Evolutionary conservation across 2,888 invertebrate genomes (phyloP), one percentile per base, ranked within the genome.

Genomic region (Polyommatus icarus): DNA sequence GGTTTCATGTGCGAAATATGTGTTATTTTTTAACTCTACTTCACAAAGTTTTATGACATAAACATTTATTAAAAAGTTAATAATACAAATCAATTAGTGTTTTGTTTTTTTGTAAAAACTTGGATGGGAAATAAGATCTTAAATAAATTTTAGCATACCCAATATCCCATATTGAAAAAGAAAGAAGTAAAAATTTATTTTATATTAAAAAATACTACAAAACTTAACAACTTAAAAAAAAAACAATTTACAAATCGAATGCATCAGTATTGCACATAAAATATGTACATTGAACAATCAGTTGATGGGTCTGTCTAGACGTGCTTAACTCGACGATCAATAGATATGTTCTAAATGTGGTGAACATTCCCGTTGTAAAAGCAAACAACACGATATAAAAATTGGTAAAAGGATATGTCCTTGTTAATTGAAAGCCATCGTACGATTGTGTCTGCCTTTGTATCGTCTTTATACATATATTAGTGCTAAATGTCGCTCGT

Each of bases 221-320:
- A 61, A 61, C 2, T 2, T 61, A 8, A 20, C 3, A 4, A 10
- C 1, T 24, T 12, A 7, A 8, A 5, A 8, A 8, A 5, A 2
- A 24, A 24, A 61, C 59, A 10, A 24, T 61, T 7, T 61, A 61
- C 59, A 10, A 67, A 67, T 67, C 29, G 67, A 67, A 67, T 67
- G 29, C 61, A 61, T 67, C 29, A 67, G 29, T 61, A 61, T 61
- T 32, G 67, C 67, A 5, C 24, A 61, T 61, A n/a, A n/a, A n/a
- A n/a, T n/a, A n/a, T n/a, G n/a, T n/a, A 24, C 32, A 67, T 29
- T 29, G 29, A 67, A 67, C 4, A 67, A 0, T 24, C 24, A 12
- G 36, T 40, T 73, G 73, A 73, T 73, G 20, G 40, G 12, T 40
- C 46, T 46, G 73, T 73, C 73, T 73, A 73, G 73, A 73, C 73